Conservation (phyloP, 37 sponge, comb jelly and placozoan species). For the Cladorhizidae sp. region DNA sequence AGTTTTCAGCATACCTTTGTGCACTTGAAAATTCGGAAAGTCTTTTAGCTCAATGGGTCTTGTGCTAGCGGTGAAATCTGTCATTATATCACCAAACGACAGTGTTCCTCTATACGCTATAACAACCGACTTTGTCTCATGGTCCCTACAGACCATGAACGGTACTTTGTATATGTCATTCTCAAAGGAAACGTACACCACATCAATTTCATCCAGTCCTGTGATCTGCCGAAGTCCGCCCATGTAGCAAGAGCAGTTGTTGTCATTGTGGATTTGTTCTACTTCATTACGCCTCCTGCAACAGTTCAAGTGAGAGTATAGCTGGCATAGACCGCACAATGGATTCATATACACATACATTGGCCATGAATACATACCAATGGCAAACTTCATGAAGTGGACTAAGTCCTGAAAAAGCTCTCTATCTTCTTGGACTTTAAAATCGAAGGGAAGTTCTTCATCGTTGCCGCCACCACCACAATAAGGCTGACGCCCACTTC, state of each 20-base stretch:
- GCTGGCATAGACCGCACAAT: constrained; percentile 35
- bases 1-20: constrained; percentile 82
- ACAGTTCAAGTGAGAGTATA: constrained; percentile 28
- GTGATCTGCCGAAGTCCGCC: constrained; percentile 37
- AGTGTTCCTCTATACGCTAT: constrained; percentile 86
- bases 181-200: constrained; percentile 71
- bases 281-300: constrained; percentile 1
- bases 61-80: constrained; percentile 75
- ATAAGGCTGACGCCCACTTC: neutral
- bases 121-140: constrained; percentile 69
- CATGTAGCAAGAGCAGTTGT: constrained; percentile 65
- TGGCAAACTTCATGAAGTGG: constrained; percentile 73
- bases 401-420: constrained; percentile 34
- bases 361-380: constrained; percentile 75
- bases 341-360: constrained; percentile 69
- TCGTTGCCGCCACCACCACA: neutral
- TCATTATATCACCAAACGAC: constrained; percentile 78
- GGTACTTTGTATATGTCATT: constrained; percentile 74
- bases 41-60: constrained; percentile 57
- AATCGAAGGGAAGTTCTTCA: constrained; percentile 50
- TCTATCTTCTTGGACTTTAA: constrained; percentile 37
- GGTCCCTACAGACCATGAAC: constrained; percentile 85
- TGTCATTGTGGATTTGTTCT: constrained; percentile 44
- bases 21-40: constrained; percentile 51
- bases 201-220: constrained; percentile 53